Conservation (phyloP, 2,888 invertebrate species). For the Cantharis rufa region DNA sequence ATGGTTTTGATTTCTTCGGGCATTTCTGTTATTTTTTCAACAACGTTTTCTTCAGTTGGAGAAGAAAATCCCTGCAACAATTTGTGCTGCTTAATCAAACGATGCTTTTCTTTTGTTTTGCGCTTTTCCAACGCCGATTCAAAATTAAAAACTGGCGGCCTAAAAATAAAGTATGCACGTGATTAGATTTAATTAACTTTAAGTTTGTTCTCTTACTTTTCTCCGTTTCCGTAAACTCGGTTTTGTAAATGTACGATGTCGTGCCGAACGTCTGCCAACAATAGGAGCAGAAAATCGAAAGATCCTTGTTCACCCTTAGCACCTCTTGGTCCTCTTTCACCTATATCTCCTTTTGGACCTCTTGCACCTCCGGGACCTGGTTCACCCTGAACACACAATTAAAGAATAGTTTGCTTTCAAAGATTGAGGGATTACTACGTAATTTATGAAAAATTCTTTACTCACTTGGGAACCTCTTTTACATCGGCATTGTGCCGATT, state of each 20-base stretch:
- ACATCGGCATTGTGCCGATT: slow-evolving; percentile 62
- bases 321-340: slow-evolving; percentile 63
- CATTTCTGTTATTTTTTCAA: background rate
- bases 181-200: background rate
- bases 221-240: slow-evolving; percentile 62
- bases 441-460: no score
- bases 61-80: slow-evolving; percentile 44
- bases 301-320: slow-evolving; percentile 66
- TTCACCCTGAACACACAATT: slow-evolving; percentile 59
- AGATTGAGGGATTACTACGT: background rate
- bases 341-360: slow-evolving; percentile 66
- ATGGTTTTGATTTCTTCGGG: slow-evolving; percentile 5
- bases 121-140: slow-evolving; percentile 63
- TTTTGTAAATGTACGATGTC: slow-evolving; percentile 66
- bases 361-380: slow-evolving; percentile 64
- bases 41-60: slow-evolving; percentile 8
- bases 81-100: slow-evolving; percentile 45
- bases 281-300: slow-evolving; percentile 65
- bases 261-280: slow-evolving; percentile 67
- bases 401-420: background rate
- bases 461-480: slow-evolving; percentile 67
- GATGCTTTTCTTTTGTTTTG: slow-evolving; percentile 57
- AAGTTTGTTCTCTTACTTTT: slow-evolving; percentile 54
- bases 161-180: slow-evolving; percentile 41
- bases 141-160: slow-evolving; percentile 65